Evolutionary conservation across 1,140 invertebrate genomes (phyloP), one percentile per base, ranked within the genome.

Genomic region (Cyclina sinensis): DNA sequence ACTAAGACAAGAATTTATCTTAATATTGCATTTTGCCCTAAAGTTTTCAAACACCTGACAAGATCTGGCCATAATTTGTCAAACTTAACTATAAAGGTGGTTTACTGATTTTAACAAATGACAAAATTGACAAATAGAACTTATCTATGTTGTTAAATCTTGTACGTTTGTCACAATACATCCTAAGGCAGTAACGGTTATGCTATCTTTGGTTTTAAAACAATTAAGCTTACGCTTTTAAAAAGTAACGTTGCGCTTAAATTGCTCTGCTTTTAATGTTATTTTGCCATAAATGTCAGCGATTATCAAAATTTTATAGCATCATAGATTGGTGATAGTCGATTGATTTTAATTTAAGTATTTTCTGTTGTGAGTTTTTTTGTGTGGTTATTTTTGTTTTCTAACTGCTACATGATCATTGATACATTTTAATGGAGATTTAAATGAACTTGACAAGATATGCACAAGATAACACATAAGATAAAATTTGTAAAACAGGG

Each of bases 61-160:
- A 80, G 74, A 78, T 70, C 76, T 37, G 27, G 57, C 51, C 85
- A 48, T 65, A 87, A 87, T 87, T 87, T 87, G 85, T 87, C 85
- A 87, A 80, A 48, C 46, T 51, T 48, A 35, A 48, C 48, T 87
- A 70, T 80, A 79, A 87, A 80, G 85, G 85, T 87, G 74, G 85
- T 78, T 62, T 35, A 37, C 59, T 59, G 76, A 65, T 87, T 62
- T 87, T 84, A 84, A 87, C 85, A 87, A 87, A 79, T 87, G 85
- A 87, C 85, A 87, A 54, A 39, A 68, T 62, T 87, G 85, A 87
- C 85, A 87, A 87, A 87, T 87, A 73, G 54, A 80, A 87, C 30
- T 80, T 87, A 87, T 87, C 85, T 87, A 27, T 48, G 18, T 27
- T 30, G 57, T 51, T 43, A 51, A 68, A 87, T 87, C 85, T 68